A percentile compares a stretch with the other conserved stretches of the same genome.
phyloP scores from a whole-genome alignment of 2,113 vertebrate genomes.

The Picathartes gymnocephalus region DNA sequence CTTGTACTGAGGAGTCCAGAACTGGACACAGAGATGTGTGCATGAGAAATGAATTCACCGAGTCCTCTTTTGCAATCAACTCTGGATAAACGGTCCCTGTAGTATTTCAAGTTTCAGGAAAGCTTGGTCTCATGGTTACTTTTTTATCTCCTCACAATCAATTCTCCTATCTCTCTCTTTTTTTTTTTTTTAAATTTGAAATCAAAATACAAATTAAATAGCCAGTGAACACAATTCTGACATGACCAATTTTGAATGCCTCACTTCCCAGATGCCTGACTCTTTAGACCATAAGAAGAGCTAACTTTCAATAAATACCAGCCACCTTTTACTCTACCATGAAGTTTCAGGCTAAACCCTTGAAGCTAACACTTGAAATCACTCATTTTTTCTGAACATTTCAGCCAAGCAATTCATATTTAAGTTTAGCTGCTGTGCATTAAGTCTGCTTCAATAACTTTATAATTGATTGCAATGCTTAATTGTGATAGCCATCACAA shows the following conservation, averaged over 20 bases:
- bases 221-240: not conserved
- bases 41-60: not conserved
- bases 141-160: not conserved
- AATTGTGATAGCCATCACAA: not conserved
- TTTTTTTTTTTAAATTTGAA: not conserved
- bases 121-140: not conserved
- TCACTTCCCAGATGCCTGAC: not conserved
- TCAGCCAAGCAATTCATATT: not conserved
- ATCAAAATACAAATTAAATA: not conserved
- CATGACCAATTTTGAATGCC: not conserved
- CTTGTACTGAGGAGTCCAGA: not conserved
- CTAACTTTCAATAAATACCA: not conserved
- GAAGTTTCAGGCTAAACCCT: not conserved
- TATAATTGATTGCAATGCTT: not conserved
- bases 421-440: not conserved
- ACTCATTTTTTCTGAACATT: not conserved
- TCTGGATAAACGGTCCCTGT: not conserved
- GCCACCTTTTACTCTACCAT: not conserved
- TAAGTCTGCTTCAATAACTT: not conserved
- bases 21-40: not conserved
- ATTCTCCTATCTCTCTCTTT: not conserved
- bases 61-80: not conserved
- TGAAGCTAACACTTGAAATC: not conserved
- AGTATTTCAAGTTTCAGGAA: not conserved
- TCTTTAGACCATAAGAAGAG: not conserved